These are phyloP conservation scores for Biston betularia DNA, from an alignment of 2,888 invertebrate genomes.

Conservation along the genomic window DNA sequence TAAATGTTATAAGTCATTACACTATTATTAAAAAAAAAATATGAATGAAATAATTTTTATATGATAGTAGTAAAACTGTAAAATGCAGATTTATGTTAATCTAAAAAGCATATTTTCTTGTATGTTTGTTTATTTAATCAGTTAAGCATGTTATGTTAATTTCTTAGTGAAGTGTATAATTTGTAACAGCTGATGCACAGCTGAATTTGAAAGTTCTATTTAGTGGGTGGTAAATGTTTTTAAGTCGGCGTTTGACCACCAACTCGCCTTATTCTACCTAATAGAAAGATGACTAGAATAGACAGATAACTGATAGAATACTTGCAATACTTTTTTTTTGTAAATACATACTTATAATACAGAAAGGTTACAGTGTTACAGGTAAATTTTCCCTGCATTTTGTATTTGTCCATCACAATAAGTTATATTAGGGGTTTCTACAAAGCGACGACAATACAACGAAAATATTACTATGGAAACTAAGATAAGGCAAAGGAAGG, in stretches of 20 bases:
- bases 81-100: slow-evolving; percentile 14
- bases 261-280: too few relatives aligned
- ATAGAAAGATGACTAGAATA: too few relatives aligned
- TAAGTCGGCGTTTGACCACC: neutral
- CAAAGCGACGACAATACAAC: slow-evolving; percentile 5
- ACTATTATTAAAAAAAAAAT: neutral
- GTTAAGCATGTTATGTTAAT: slow-evolving; percentile 26
- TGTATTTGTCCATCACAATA: neutral
- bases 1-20: too few relatives aligned
- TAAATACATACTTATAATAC: neutral
- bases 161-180: neutral
- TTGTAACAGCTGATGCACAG: slow-evolving; percentile 15
- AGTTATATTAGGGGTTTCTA: neutral
- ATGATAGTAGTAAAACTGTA: neutral
- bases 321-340: too few relatives aligned
- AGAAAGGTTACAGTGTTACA: neutral
- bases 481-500: slow-evolving; percentile 32
- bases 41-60: neutral
- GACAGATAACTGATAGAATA: too few relatives aligned
- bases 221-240: neutral
- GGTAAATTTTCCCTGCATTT: neutral
- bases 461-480: slow-evolving; percentile 27
- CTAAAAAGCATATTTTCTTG: slow-evolving; percentile 2
- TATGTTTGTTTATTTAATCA: slow-evolving; percentile 28
- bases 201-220: neutral